Base-by-base conservation (phyloP, 1,140 invertebrate species). In the Plodia interpunctella region DNA sequence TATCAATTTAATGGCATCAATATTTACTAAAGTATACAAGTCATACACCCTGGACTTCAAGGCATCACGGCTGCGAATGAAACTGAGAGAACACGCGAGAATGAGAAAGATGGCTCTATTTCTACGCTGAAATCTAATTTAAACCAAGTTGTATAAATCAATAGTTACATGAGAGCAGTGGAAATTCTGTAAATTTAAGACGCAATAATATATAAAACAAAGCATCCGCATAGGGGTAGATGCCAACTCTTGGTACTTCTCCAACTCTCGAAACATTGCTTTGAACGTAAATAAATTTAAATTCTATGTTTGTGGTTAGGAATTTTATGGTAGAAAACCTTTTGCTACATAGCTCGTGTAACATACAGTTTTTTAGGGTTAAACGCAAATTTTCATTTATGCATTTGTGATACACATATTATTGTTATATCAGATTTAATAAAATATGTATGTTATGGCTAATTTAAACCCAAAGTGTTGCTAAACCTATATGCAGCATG, bases 171-270 rank as follows among this genome's bases (percentile, higher is more conserved):
- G 38, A 44, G 8, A 15, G 5, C 38, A 44, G 38, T 17, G n/a
- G 38, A 44, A 44, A 6, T 44, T 44, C 15, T 44, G 38, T 52
- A 13, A 28, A 55, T 63, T 63, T 63, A 63, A 53, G 53, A 55
- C 18, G 57, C 62, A 59, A 52, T 59, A 59, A 56, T 55, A 28
- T n/a, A n/a, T 51, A 57, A 52, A 55, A 59, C 55, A 53, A 55
- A 54, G 28, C 49, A 50, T 44, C 38, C 38, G 38, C 38, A 44
- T 44, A 44, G 15, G 38, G 13, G n/a, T n/a, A 60, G 28, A 28
- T 59, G 44, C 57, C 49, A 60, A 44, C 55, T 59, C 57, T 65
- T 65, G 63, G 63, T 65, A 60, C 58, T 44, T 15, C 13, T 44
- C 38, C 38, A 44, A 44, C 38, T 44, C 38, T 44, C 38, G 38